Percentiles rank a stretch among this genome's conserved stretches.
Evolutionary conservation across 2,888 invertebrate species (phyloP).

Genomic region (Drosophila nr. medialis): DNA sequence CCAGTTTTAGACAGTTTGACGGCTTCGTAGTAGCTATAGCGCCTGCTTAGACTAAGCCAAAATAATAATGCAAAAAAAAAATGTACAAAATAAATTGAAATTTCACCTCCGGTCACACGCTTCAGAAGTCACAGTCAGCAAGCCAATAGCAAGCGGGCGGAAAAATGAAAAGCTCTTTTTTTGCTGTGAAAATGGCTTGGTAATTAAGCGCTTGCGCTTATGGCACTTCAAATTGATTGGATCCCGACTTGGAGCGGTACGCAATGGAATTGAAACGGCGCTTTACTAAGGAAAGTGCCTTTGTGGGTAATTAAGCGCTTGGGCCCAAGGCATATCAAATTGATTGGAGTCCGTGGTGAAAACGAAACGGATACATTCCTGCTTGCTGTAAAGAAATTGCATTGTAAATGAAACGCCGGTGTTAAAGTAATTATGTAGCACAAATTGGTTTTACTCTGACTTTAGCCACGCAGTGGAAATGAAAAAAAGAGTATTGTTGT

Average conservation of each 20-base stretch:
- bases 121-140: constrained; percentile 61
- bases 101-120: constrained; percentile 80
- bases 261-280: constrained; percentile 15
- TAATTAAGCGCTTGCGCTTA: constrained; percentile 45
- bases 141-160: constrained; percentile 16
- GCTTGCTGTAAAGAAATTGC: background rate
- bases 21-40: constrained; percentile 23
- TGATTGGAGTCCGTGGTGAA: constrained; percentile 7
- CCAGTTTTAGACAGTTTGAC: constrained; percentile 57
- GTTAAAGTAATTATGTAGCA: background rate
- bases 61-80: constrained; percentile 57
- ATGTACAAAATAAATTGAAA: constrained; percentile 33
- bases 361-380: background rate
- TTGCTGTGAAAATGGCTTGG: constrained; percentile 21
- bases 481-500: background rate
- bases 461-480: background rate
- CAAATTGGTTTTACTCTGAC: background rate
- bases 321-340: background rate
- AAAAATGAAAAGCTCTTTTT: constrained; percentile 37
- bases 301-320: background rate
- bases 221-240: constrained; percentile 44
- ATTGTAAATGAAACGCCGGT: background rate
- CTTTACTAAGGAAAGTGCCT: constrained; percentile 4
- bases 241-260: background rate
- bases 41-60: constrained; percentile 33